Evolutionary conservation across 2,888 invertebrate species (phyloP), one percentile per base, ranked within the genome.

Genomic region (Plebejus melissa): DNA sequence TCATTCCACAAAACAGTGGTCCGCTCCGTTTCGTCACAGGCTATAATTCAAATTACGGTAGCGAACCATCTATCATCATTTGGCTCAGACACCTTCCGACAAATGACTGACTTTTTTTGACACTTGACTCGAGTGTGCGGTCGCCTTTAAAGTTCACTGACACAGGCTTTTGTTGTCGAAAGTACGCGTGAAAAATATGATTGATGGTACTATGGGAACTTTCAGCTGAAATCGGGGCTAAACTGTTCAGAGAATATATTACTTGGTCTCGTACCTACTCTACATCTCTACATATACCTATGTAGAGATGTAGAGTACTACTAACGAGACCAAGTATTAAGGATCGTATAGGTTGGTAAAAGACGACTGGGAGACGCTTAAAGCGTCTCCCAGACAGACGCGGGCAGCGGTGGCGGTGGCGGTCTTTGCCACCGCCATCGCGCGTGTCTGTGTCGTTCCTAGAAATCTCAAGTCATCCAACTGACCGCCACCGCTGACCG

Each of bases 41-140:
- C 82, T 78, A 80, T 82, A 81, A 81, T 81, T 81, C 81, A 82
- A 83, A 83, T 82, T 82, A 82, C 80, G 79, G 79, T 72, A 72
- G 72, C 72, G 75, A 76, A 79, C 78, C 85, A 88, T 88, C 87
- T 84, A 88, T 88, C 87, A 88, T 87, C 85, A 86, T 87, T 86
- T 85, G 80, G 82, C 83, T 82, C 81, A 82, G 83, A 83, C 85
- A 81, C 82, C 83, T 85, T 83, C 79, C 81, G 85, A 84, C 83
- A 81, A 85, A 86, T 88, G 86, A 87, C 85, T 50, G 50, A 16
- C 32, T 82, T 85, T 83, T 87, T 88, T 82, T 81, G 82, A 82
- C 85, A 82, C 80, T 80, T 81, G 80, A 82, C 81, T 84, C 81
- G 81, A 80, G 81, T 81, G 81, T 79, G 82, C 81, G 82, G 81